Base-by-base conservation (phyloP, 37 sponge, comb jelly and placozoan species). In the Diacarnus erythraeanus region DNA sequence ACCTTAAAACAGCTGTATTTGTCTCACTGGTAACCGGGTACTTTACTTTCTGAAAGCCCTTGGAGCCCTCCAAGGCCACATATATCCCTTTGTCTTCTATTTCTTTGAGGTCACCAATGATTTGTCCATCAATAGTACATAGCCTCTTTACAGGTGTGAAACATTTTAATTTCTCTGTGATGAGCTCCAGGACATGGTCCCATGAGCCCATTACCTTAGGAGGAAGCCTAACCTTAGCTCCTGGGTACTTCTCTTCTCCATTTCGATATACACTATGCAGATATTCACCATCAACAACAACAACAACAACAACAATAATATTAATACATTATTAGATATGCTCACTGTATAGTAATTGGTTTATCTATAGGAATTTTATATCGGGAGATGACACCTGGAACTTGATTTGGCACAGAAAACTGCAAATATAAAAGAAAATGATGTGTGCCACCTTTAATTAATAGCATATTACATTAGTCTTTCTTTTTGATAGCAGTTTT, bases 261-360 rank as follows among this genome's bases (percentile, higher is more conserved):
- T 91, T 91, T 3, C 92, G 79, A 74, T 82, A 91, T 34, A 91
- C 92, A 84, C 92, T 91, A 40, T 6, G 69, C n/a, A n/a, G n/a
- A n/a, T n/a, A n/a, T n/a, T n/a, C n/a, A n/a, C n/a, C n/a, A n/a
- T n/a, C n/a, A n/a, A n/a, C n/a, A n/a, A n/a, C n/a, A n/a, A n/a
- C n/a, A n/a, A n/a, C n/a, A n/a, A n/a, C n/a, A n/a, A n/a, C n/a
- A n/a, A n/a, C n/a, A n/a, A n/a, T n/a, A n/a, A n/a, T n/a, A n/a
- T n/a, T n/a, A n/a, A n/a, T n/a, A n/a, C n/a, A n/a, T n/a, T n/a
- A n/a, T n/a, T n/a, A n/a, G 18, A 35, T n/a, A n/a, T n/a, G 59
- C 92, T 84, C 34, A 91, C 92, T 87, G 92, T 18, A 91, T 83
- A 21, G 80, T 64, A 41, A 83, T 78, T 21, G 92, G 92, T 69